Evolutionary conservation across 92 coral and sea anemone species (phyloP), one percentile per base, ranked within the genome.

Genomic region (Palythoa grandis): DNA sequence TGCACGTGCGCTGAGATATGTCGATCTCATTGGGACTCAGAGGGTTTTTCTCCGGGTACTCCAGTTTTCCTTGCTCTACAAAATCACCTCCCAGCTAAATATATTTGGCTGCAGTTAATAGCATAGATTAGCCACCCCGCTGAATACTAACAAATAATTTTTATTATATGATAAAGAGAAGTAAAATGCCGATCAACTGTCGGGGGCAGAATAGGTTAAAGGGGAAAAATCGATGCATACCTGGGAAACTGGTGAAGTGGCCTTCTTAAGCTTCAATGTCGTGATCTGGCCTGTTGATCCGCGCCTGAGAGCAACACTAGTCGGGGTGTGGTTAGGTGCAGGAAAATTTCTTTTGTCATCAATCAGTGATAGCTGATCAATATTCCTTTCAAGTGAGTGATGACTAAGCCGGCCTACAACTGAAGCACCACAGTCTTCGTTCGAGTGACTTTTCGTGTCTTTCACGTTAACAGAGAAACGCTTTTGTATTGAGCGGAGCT

Each of bases 281-380:
- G 74, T 65, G 39, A 80, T 65, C 58, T 80, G 74, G 24, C 85
- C 85, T 8, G 85, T 80, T 14, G 85, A 80, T 9, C 74, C 61
- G 39, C 85, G 74, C 58, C 85, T 80, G 38, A 74, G 23, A 2
- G 11, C 13, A 61, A 63, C 58, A 14, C 35, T 29, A 29, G 35
- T 29, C 1, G 63, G 84, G 39, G 53, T 23, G 23, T 40, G 43
- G 8, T 15, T 43, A 23, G 85, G 38, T 15, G 57, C 60, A 14
- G 60, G 8, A 80, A 47, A 4, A 20, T 47, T 80, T 48, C 14
- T 47, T 29, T 5, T 66, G 73, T 80, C 74, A 24, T 65, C 74
- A 47, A 10, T 40, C 17, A 66, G 16, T 29, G 85, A 67, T 5
- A 80, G 39, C 53, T 13, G 72, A 11, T 24, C 74, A 52, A 80